Percentiles rank a stretch among this genome's conserved stretches.
Conservation (phyloP, 2,888 invertebrate species). For the Drosophila melanosoma region DNA sequence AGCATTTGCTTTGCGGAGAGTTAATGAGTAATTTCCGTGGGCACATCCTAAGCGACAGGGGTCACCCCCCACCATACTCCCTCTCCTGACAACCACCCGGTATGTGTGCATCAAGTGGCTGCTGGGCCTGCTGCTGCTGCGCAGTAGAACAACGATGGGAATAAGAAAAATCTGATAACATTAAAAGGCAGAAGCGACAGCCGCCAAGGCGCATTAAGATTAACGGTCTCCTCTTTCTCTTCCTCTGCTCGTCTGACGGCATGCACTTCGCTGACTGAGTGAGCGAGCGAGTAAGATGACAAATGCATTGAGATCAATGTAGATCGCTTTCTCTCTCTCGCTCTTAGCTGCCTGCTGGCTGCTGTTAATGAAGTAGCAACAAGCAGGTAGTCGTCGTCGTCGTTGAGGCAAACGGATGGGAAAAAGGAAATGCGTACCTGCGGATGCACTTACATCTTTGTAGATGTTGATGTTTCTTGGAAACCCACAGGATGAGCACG, state of each 20-base stretch:
- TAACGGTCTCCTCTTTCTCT: constrained; percentile 61
- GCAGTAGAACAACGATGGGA: constrained; percentile 72
- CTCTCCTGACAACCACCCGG: neutral
- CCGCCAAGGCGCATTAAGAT: constrained; percentile 78
- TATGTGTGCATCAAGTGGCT: constrained; percentile 67
- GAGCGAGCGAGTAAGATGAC: constrained; percentile 2
- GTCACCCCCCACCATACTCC: neutral
- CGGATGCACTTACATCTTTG: constrained; percentile 72
- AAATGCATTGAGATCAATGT: constrained; percentile 9
- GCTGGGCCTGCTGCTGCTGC: constrained; percentile 45
- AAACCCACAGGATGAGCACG: constrained; percentile 41
- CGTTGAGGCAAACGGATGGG: constrained; percentile 32
- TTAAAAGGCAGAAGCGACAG: constrained; percentile 76
- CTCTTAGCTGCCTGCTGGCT: constrained; percentile 18
- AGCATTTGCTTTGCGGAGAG: constrained; percentile 28
- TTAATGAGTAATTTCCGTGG: constrained; percentile 79
- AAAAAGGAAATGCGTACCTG: constrained; percentile 74
- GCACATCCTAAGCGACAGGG: constrained; percentile 49
- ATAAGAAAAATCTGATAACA: constrained; percentile 69
- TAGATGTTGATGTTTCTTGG: constrained; percentile 68
- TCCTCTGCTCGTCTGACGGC: neutral
- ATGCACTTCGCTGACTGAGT: neutral
- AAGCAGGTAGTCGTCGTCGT: constrained; percentile 34
- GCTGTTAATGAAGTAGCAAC: constrained; percentile 52
- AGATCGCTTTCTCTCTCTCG: neutral